Evolutionary conservation across 2,888 invertebrate genomes (phyloP).

Genomic region (Heliconius sara): DNA sequence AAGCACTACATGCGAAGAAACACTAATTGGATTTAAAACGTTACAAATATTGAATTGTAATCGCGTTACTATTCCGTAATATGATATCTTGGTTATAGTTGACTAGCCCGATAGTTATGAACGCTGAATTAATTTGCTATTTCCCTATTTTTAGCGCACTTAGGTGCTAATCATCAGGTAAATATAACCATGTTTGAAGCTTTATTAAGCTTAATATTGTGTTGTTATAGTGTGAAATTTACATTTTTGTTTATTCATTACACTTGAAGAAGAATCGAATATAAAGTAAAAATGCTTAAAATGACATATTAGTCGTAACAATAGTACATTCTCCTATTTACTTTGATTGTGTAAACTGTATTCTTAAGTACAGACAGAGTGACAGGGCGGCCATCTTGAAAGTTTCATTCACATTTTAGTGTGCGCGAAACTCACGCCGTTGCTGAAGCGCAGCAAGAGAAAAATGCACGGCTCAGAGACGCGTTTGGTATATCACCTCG

Average conservation of each 20-base stretch:
- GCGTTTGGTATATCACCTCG: slow-evolving; percentile 97
- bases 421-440: slow-evolving; percentile 98
- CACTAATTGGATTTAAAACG: slow-evolving; percentile 56
- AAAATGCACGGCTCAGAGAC: slow-evolving; percentile 95
- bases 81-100: slow-evolving; percentile 51
- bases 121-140: slow-evolving; percentile 57
- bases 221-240: slow-evolving; percentile 8
- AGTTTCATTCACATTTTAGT: slow-evolving; percentile 74
- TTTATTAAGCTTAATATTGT: slow-evolving; percentile 43
- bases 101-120: slow-evolving; percentile 44
- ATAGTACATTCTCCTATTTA: slow-evolving; percentile 2
- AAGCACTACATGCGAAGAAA: slow-evolving; percentile 38
- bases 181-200: slow-evolving; percentile 63
- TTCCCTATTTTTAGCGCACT: slow-evolving; percentile 82
- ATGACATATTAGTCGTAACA: neutral
- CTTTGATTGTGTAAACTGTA: slow-evolving; percentile 7
- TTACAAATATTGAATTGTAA: slow-evolving; percentile 51
- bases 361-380: neutral
- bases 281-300: slow-evolving; percentile 3
- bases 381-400: slow-evolving; percentile 47
- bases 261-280: neutral
- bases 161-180: slow-evolving; percentile 79
- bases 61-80: slow-evolving; percentile 40
- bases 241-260: neutral
- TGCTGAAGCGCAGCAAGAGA: slow-evolving; percentile 97